phyloP scores from a whole-genome alignment of 2,888 invertebrate species.

The Tetranychus truncatus region DNA sequence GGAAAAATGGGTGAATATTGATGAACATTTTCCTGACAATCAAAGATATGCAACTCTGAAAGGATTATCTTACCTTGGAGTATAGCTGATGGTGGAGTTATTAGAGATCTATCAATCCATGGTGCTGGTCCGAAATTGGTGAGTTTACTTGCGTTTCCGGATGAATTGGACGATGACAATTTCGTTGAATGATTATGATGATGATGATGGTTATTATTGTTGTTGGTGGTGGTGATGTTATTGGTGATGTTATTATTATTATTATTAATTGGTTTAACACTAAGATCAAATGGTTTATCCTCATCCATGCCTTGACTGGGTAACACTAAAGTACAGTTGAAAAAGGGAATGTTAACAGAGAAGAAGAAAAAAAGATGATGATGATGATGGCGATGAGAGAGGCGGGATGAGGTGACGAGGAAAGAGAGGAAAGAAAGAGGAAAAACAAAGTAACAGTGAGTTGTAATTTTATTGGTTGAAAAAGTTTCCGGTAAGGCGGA shows the following conservation, averaged over 20 bases:
- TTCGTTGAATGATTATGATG: background rate
- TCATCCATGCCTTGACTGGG: background rate
- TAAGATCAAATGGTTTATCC: conserved; percentile 1
- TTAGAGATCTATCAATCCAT: conserved; percentile 21
- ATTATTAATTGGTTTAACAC: background rate
- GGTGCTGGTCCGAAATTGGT: conserved; percentile 19
- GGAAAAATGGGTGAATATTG: background rate
- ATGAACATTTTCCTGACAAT: background rate
- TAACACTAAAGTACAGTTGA: background rate
- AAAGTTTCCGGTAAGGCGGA: background rate
- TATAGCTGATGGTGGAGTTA: conserved; percentile 9
- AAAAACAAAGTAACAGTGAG: conserved; percentile 7
- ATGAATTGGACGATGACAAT: background rate
- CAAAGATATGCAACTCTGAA: background rate
- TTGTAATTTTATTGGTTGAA: background rate
- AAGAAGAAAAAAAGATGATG: background rate
- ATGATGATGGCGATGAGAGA: conserved; percentile 6
- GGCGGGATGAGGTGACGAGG: conserved; percentile 11
- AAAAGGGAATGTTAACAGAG: background rate
- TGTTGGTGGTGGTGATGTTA: background rate
- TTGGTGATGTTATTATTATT: background rate
- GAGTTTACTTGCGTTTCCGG: background rate
- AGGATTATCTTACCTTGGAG: background rate
- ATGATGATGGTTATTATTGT: background rate
- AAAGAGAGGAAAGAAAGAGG: conserved; percentile 7